A percentile compares a stretch with the other conserved stretches of the same genome.
These are phyloP conservation scores for Spea bombifrons DNA, from an alignment of 2,113 vertebrate genomes.

Conservation along the genomic window DNA sequence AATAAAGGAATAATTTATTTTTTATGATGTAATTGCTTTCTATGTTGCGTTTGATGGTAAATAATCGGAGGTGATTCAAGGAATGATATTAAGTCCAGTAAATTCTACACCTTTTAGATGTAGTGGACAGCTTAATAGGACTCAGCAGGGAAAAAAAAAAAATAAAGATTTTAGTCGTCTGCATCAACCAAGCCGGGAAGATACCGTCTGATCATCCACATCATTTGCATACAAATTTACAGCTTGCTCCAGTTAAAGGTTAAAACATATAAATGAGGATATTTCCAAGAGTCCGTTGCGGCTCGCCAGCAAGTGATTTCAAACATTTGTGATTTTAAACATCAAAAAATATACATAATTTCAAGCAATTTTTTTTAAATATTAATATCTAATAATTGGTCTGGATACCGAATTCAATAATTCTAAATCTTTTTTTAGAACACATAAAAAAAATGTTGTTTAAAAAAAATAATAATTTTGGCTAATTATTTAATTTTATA, in stretches of 20 bases:
- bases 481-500: constrained; percentile 30
- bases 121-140: constrained; percentile 44
- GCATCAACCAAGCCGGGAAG: constrained; percentile 42
- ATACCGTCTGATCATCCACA: constrained; percentile 53
- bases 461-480: not conserved
- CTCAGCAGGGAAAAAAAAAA: constrained; percentile 50
- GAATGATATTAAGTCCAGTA: constrained; percentile 47
- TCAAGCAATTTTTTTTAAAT: constrained; percentile 26
- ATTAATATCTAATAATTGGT: constrained; percentile 36
- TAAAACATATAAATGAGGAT: constrained; percentile 48
- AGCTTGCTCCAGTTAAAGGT: constrained; percentile 52
- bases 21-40: constrained; percentile 52
- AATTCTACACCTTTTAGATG: constrained; percentile 56
- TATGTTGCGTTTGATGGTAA: constrained; percentile 46
- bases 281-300: constrained; percentile 47
- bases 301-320: constrained; percentile 49
- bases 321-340: constrained; percentile 28
- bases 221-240: constrained; percentile 49
- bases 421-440: constrained; percentile 21
- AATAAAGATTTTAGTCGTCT: constrained; percentile 51
- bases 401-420: constrained; percentile 30
- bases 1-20: constrained; percentile 52
- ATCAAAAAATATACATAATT: constrained; percentile 46
- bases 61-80: constrained; percentile 39
- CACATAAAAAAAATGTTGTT: not conserved